These are phyloP conservation scores for Drosophila repleta DNA, from an alignment of 1,140 invertebrate genomes.

Conservation along the genomic window DNA sequence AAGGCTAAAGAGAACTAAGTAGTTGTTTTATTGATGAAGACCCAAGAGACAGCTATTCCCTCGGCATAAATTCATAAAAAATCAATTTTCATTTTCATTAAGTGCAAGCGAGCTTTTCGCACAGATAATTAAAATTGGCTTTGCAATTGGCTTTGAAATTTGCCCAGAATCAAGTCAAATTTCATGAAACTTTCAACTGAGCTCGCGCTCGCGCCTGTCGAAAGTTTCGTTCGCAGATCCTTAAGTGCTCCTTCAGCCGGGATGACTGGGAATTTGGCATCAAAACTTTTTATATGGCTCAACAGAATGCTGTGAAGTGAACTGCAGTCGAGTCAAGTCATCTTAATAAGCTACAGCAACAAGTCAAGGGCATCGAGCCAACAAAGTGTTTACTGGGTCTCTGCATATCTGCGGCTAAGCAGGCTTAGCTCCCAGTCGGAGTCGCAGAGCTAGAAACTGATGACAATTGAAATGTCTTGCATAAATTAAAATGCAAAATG, in stretches of 20 bases:
- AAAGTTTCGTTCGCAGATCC: background rate
- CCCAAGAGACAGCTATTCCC: background rate
- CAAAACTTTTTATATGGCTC: constrained; percentile 1
- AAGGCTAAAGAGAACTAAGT: constrained; percentile 6
- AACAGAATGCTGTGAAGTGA: constrained; percentile 11
- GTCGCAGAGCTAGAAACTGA: background rate
- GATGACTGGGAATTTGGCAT: too few relatives aligned
- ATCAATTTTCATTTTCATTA: constrained; percentile 51
- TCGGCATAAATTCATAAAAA: constrained; percentile 61
- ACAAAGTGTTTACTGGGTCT: too few relatives aligned
- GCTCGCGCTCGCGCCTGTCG: too few relatives aligned
- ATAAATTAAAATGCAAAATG: background rate
- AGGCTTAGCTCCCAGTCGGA: background rate
- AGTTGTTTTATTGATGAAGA: constrained; percentile 19
- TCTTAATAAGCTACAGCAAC: constrained; percentile 44
- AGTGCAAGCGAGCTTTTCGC: background rate
- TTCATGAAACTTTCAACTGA: constrained; percentile 6
- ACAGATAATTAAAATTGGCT: background rate
- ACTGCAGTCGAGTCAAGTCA: constrained; percentile 9
- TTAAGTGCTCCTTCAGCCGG: too few relatives aligned
- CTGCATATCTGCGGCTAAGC: too few relatives aligned
- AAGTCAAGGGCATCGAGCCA: background rate
- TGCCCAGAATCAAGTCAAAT: constrained; percentile 11
- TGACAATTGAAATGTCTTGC: background rate
- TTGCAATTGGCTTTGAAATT: too few relatives aligned